Base-by-base conservation (phyloP, 2,113 vertebrate genomes). In the Grallaria varia region DNA sequence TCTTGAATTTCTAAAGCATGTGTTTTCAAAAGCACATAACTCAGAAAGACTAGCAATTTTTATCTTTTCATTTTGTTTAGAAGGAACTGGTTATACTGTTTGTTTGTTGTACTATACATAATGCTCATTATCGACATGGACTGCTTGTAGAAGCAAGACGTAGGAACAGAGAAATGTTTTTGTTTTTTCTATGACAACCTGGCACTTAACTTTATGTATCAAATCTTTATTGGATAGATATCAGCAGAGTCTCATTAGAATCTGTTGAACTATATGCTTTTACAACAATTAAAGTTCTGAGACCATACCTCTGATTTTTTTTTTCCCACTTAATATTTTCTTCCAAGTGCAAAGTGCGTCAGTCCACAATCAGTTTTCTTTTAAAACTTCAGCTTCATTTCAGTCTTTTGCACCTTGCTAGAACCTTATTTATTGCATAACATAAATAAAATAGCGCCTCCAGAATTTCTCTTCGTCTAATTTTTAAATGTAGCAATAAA, bases 401-500 rank as follows among this genome's bases (percentile, higher is more conserved):
- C 37, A 71, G 39, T 58, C 14, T 63, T 92, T 66, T 78, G 81
- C 67, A 27, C n/a, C 27, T 84, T 84, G 8, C 47, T 87, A 81
- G 56, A 74, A 91, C 67, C 1, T 1, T 92, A 89, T 81, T 87
- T 96, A 81, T 84, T 81, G 19, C 14, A 39, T 31, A 72, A 25
- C 87, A 95, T 67, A 81, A 94, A 78, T 91, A 73, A 96, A 74
- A 93, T 63, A 91, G 2, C 30, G 71, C 63, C 42, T 59, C 47
- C 33, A 71, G 33, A 50, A 67, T 72, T 93, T 89, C 33, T 87
- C 39, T 94, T 87, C 56, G 42, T 78, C 52, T 68, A 72, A 59
- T 50, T 89, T 84, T 89, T 87, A 94, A 93, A 87, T 42, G 66
- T 56, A 74, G 30, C 33, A 63, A 78, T 93, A 94, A 93, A 91